Evolutionary conservation across 2,888 invertebrate genomes (phyloP), one percentile per base, ranked within the genome.

Genomic region (Caenorhabditis angaria): DNA sequence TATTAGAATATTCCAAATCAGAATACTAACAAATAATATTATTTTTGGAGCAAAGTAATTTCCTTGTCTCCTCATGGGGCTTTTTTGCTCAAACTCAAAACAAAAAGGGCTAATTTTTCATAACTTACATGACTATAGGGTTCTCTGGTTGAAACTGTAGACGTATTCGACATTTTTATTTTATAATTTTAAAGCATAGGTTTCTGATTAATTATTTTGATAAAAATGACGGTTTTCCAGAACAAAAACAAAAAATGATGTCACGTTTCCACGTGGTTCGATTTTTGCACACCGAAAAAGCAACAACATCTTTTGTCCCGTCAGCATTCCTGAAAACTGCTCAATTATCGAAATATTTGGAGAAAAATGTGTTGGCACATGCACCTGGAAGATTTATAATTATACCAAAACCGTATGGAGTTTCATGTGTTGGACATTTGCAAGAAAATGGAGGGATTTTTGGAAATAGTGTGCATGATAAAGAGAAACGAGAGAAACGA

Each of bases 341-440:
- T 0, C 70, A 78, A 35, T 48, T 78, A 18, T 59, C 76, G 14
- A 65, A 62, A 25, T 68, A 70, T 57, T 60, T 78, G 2, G 20
- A 47, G 27, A 61, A 66, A 55, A 73, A 74, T 32, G 70, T 78
- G 20, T 57, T 73, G 41, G 69, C 73, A 5, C 78, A 78, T 48
- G 76, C 70, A n/a, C 76, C 76, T 18, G 76, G 77, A 18, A 55
- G 77, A 50, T 81, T 78, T 66, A 58, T 81, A 12, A 70, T 78
- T 10, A 54, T 81, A 6, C 72, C 75, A n/a, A 81, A 81, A 53
- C 81, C 81, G n/a, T 78, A 71, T 61, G 81, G 81, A 14, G 57
- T 81, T 10, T 81, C 81, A 1, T 78, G 75, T 50, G 59, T 78
- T 20, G 81, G 81, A 29, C 54, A 67, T 14, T 53, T 60, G n/a